Evolutionary conservation across 2,797 vertebrate species (phyloP), one percentile per base, ranked within the genome.

Genomic region (Sandelia bainsii): DNA sequence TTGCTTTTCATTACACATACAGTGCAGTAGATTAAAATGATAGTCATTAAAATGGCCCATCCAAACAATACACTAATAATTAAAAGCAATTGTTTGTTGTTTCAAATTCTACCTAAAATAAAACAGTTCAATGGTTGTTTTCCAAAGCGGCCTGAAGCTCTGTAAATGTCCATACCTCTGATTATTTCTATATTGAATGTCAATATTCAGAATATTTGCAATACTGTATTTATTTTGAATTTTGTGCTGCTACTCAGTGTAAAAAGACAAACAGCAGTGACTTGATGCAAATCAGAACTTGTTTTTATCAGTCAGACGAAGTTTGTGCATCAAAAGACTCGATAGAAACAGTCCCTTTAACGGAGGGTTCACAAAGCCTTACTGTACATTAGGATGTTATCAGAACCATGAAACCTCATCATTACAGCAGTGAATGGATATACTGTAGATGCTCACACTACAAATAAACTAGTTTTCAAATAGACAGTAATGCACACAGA

Each of bases 401-500:
- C 64, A 51, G n/a, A 85, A 89, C 88, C 74, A 87, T 66, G 37
- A 61, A 77, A 86, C 80, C 84, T 88, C 80, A 76, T 84, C 52
- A 23, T 53, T 49, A 51, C 64, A 50, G 45, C 25, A 50, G 37
- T 27, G 52, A 75, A 22, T 59, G 66, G 45, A 29, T n/a, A 12
- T 40, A 14, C 39, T 34, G 10, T 49, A 52, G 49, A 53, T 60
- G 52, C 13, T 69, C 20, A 48, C 39, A 40, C 14, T 14, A 14
- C 39, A 4, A 5, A 12, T 37, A 3, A 40, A 40, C 13, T 40
- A 12, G 39, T 40, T 12, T 34, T 34, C 32, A 34, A 9, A 40
- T 5, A 14, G 39, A 14, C 12, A 40, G 42, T 6, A 8, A 19
- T 7, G 17, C 37, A 17, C 56, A 40, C 12, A 42, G 5, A 5